Percentiles rank a stretch among this genome's conserved stretches.
phyloP scores from a whole-genome alignment of 2,113 vertebrate genomes.

The Myodes glareolus region DNA sequence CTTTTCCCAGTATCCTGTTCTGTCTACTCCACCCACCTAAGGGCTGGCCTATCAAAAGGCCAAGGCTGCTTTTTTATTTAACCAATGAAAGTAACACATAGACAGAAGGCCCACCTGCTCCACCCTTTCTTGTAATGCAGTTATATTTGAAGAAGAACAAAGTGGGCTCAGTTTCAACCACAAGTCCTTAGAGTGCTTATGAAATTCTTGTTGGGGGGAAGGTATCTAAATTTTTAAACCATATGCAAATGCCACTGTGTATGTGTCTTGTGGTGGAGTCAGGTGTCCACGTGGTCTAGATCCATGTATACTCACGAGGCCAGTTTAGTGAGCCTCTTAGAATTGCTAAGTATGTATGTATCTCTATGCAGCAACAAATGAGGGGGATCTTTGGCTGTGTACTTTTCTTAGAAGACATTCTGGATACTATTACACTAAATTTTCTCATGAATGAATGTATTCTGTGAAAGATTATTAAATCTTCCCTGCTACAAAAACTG shows the following conservation, averaged over 20 bases:
- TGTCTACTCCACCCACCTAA: too few relatives aligned
- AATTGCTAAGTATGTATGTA: not conserved
- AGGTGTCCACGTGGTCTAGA: not conserved
- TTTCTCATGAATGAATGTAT: conserved; percentile 2
- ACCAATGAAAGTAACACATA: too few relatives aligned
- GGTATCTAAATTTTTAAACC: not conserved
- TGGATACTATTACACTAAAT: not conserved
- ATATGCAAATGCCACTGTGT: not conserved
- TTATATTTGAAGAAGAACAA: conserved; percentile 30
- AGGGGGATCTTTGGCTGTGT: not conserved
- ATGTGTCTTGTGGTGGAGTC: not conserved
- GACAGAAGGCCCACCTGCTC: too few relatives aligned
- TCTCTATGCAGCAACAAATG: not conserved
- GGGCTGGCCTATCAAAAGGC: too few relatives aligned
- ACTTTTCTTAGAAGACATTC: conserved; percentile 8
- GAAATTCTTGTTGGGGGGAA: not conserved
- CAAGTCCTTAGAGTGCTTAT: not conserved
- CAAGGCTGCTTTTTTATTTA: too few relatives aligned
- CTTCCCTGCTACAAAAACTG: not conserved
- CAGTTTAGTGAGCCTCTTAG: not conserved
- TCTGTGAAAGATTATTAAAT: not conserved
- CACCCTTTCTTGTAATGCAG: not conserved
- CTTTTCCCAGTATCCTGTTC: too few relatives aligned
- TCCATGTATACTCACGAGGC: not conserved
- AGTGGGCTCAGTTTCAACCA: not conserved